A percentile compares a stretch with the other conserved stretches of the same genome.
Conservation (phyloP, 2,797 vertebrate genomes). For the Hydrophis major region DNA sequence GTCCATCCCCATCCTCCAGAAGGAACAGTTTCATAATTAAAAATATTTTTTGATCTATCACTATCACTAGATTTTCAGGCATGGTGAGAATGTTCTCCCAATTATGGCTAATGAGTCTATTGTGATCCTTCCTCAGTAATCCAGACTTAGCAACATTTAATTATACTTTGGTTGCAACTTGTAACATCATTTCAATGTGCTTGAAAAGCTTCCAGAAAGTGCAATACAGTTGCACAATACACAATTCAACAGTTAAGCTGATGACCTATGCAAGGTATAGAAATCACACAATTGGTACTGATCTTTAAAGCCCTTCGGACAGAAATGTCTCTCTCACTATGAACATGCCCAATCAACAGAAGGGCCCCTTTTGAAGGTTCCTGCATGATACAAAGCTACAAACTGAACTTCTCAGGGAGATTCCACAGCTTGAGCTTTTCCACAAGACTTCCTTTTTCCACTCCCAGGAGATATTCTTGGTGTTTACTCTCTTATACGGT, state of each 20-base stretch:
- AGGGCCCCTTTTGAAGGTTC: not conserved
- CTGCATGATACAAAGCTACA: not conserved
- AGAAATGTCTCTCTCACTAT: not conserved
- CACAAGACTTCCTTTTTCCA: not conserved
- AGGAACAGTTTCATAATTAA: not conserved
- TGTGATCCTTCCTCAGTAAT: not conserved
- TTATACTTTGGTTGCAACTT: not conserved
- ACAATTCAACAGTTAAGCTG: not conserved
- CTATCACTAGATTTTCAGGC: not conserved
- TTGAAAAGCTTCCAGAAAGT: not conserved
- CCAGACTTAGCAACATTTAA: not conserved
- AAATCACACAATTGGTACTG: not conserved
- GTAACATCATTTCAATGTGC: rapidly evolving
- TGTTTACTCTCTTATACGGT: not conserved
- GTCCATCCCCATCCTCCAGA: not conserved
- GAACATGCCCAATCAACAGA: not conserved
- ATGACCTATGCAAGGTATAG: not conserved
- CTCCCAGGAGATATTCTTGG: not conserved
- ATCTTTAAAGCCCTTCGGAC: not conserved
- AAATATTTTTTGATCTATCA: not conserved
- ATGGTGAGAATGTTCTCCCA: not conserved
- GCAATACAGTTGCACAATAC: not conserved
- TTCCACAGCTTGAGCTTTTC: not conserved
- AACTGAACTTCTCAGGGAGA: not conserved
- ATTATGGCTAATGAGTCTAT: not conserved